A percentile compares a stretch with the other conserved stretches of the same genome.
phyloP scores from a whole-genome alignment of 2,888 invertebrate genomes.

The Muscina levida region DNA sequence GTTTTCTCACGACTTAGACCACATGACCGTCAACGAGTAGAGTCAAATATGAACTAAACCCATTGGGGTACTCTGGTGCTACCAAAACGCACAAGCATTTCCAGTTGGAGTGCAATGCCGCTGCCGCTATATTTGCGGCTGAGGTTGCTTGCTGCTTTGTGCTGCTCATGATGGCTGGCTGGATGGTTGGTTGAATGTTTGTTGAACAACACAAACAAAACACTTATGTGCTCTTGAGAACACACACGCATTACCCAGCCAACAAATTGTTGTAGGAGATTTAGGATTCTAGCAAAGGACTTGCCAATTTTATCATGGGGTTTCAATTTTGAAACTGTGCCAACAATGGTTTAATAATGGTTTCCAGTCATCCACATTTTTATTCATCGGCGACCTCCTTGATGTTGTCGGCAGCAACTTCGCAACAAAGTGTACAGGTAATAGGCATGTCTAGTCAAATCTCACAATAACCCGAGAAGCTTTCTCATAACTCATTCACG shows the following conservation, averaged over 20 bases:
- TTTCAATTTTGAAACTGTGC: too few relatives aligned
- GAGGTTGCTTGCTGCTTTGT: neutral
- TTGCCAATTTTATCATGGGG: too few relatives aligned
- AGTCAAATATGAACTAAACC: constrained; percentile 63
- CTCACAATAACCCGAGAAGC: too few relatives aligned
- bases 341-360: too few relatives aligned
- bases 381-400: too few relatives aligned
- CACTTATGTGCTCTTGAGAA: constrained; percentile 40
- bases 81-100: constrained; percentile 48
- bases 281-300: too few relatives aligned
- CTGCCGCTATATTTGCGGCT: neutral
- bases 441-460: too few relatives aligned
- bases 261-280: neutral
- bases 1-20: constrained; percentile 39
- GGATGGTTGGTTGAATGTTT: constrained; percentile 41
- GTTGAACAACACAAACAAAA: constrained; percentile 47
- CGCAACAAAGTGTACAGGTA: too few relatives aligned
- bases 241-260: constrained; percentile 22
- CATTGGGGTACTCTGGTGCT: constrained; percentile 49
- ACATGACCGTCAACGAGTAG: constrained; percentile 60
- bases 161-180: neutral
- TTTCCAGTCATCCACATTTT: too few relatives aligned
- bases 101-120: constrained; percentile 62
- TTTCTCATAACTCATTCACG: too few relatives aligned
- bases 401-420: too few relatives aligned